A percentile compares a stretch with the other conserved stretches of the same genome.
Evolutionary conservation across 2,888 invertebrate species (phyloP).

Genomic region (Dermolepida albohirtum): DNA sequence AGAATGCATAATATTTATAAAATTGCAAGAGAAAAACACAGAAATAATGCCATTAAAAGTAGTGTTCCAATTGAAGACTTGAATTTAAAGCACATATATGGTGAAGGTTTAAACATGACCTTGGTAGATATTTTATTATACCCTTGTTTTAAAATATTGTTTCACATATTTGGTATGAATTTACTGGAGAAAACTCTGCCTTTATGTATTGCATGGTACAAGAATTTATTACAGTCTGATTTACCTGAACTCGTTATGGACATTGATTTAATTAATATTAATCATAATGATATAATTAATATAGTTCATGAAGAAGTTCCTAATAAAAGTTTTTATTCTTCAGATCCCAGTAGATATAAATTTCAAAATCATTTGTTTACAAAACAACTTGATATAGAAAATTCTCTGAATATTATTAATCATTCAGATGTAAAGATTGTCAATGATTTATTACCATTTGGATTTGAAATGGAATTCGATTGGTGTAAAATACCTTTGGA

Average conservation of each 20-base stretch:
- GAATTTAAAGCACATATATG: constrained; percentile 77
- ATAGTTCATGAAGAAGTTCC: constrained; percentile 47
- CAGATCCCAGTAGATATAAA: constrained; percentile 81
- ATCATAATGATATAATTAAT: constrained; percentile 52
- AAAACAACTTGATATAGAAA: constrained; percentile 80
- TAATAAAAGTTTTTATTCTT: constrained; percentile 78
- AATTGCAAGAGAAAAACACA: constrained; percentile 71
- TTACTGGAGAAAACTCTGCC: constrained; percentile 69
- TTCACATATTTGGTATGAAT: constrained; percentile 64
- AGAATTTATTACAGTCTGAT: constrained; percentile 50
- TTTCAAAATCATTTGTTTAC: constrained; percentile 80
- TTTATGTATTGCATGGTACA: constrained; percentile 74
- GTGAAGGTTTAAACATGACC: constrained; percentile 86
- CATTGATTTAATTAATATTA: neutral
- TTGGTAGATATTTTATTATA: constrained; percentile 86
- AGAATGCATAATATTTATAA: constrained; percentile 88
- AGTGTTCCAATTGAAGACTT: constrained; percentile 67
- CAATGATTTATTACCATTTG: constrained; percentile 62
- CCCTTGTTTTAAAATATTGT: constrained; percentile 75
- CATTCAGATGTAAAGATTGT: constrained; percentile 65
- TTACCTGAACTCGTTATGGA: constrained; percentile 19
- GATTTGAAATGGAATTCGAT: constrained; percentile 67
- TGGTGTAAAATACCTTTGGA: constrained; percentile 81
- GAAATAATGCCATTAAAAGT: constrained; percentile 62
- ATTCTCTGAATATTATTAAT: constrained; percentile 67